These are phyloP conservation scores for Petrocephalus microphthalmus DNA, from an alignment of 2,113 vertebrate species.

Conservation along the genomic window DNA sequence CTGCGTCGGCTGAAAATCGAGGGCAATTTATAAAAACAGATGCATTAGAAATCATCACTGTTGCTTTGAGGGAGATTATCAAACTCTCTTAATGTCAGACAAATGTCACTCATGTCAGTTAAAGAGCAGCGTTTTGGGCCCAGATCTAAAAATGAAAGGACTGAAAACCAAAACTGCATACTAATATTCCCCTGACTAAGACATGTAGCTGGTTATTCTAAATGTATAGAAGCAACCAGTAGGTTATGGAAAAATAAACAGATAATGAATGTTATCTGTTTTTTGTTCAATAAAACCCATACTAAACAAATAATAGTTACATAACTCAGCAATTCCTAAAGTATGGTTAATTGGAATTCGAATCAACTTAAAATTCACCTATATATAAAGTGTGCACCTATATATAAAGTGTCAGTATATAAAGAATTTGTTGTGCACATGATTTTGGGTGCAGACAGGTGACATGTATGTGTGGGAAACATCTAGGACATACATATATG, in stretches of 20 bases:
- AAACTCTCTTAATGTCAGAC: background rate
- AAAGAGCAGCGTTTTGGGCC: background rate
- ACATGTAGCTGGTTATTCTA: background rate
- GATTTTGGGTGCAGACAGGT: background rate
- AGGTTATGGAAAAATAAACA: background rate
- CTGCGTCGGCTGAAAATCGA: background rate
- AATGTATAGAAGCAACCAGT: background rate
- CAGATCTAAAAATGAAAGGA: background rate
- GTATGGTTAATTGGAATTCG: background rate
- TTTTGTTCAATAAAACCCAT: background rate
- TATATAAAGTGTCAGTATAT: background rate
- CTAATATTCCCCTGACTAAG: background rate
- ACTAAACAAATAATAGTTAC: background rate
- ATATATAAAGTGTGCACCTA: no score
- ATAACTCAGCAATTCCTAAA: background rate
- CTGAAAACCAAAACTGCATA: background rate
- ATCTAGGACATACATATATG: background rate
- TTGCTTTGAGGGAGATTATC: background rate
- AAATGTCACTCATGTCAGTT: background rate
- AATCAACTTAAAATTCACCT: background rate
- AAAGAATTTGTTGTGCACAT: background rate
- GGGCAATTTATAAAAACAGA: slow-evolving; percentile 8
- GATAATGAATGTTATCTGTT: background rate
- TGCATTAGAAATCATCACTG: background rate
- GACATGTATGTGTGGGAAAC: background rate